Conservation (phyloP, 2,888 invertebrate species). For the Cepaea hortensis region DNA sequence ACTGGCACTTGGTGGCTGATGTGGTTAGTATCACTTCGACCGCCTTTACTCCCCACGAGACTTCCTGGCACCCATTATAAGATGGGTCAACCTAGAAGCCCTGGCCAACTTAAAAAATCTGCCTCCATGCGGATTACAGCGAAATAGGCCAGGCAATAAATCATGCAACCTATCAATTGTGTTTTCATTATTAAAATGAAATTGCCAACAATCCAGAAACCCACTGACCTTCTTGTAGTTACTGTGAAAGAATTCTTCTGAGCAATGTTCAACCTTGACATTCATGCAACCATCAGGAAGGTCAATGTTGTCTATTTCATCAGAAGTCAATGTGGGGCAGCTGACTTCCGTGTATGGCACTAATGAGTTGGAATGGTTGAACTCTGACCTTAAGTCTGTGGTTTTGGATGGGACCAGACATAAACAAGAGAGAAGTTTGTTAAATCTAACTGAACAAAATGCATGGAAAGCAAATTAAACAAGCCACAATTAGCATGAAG, state of each 20-base stretch:
- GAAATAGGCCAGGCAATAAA: no score
- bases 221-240: slow-evolving; percentile 64
- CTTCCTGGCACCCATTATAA: no score
- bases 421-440: not conserved
- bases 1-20: no score
- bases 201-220: not conserved
- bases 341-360: not conserved
- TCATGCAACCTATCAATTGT: no score
- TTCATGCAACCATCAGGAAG: slow-evolving; percentile 67
- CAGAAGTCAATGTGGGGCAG: not conserved
- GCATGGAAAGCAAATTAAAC: not conserved
- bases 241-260: slow-evolving; percentile 63
- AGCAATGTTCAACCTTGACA: slow-evolving; percentile 64
- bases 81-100: no score
- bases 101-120: no score
- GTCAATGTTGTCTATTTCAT: slow-evolving; percentile 57
- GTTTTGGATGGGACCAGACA: not conserved
- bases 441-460: not conserved
- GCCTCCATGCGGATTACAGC: no score
- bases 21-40: no score
- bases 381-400: slow-evolving; percentile 10
- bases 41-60: no score
- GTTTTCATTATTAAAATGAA: not conserved
- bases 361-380: not conserved
- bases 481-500: not conserved